Conservation (phyloP, 1,140 invertebrate genomes). For the Euwallacea fornicatus region DNA sequence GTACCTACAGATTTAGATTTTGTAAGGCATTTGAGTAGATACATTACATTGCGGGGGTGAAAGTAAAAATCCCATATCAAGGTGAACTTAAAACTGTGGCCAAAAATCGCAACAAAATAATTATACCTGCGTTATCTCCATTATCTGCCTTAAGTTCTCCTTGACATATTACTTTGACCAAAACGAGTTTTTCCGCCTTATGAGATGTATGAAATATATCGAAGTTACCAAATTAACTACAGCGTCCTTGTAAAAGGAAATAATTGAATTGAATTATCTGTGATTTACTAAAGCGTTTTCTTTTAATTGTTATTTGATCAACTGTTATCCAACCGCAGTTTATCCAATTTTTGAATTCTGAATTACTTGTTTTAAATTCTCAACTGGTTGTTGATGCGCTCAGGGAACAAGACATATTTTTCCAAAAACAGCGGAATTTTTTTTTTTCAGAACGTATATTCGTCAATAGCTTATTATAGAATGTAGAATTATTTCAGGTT, state of each 20-base stretch:
- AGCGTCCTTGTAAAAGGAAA: neutral
- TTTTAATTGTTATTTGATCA: too few species aligned
- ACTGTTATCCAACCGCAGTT: too few species aligned
- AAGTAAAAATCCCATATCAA: slow-evolving; percentile 16
- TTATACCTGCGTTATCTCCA: slow-evolving; percentile 5
- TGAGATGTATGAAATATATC: neutral
- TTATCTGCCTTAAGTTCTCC: slow-evolving; percentile 21
- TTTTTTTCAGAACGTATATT: too few species aligned
- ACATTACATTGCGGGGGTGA: slow-evolving; percentile 5
- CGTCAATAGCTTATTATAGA: too few species aligned
- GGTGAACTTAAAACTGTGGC: slow-evolving; percentile 8
- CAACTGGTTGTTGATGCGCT: too few species aligned
- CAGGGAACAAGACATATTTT: too few species aligned
- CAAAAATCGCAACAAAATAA: neutral
- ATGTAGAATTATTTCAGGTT: too few species aligned
- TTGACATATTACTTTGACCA: slow-evolving; percentile 25
- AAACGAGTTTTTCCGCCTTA: slow-evolving; percentile 27
- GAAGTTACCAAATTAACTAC: neutral
- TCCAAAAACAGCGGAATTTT: too few species aligned
- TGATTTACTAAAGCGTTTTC: neutral
- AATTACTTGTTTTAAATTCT: too few species aligned
- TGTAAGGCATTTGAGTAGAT: too few species aligned
- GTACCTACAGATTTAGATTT: too few species aligned
- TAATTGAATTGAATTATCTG: neutral
- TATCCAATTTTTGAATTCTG: too few species aligned